A percentile compares a stretch with the other conserved stretches of the same genome.
phyloP scores from a whole-genome alignment of 2,797 vertebrate genomes.

The Basileuterus tristriatus region DNA sequence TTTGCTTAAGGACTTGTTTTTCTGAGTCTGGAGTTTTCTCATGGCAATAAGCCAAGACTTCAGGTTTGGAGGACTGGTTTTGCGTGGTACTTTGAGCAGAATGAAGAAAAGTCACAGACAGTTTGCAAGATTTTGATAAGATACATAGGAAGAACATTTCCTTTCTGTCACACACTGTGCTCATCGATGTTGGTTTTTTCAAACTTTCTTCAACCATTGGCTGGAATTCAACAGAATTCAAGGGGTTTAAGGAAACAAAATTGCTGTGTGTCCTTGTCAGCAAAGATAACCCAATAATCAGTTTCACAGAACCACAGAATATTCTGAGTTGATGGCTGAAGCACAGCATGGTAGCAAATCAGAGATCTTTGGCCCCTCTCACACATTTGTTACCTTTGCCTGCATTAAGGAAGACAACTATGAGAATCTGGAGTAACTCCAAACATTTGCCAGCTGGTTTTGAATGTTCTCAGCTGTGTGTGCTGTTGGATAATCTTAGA shows the following conservation, averaged over 20 bases:
- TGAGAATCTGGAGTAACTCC: slow-evolving; percentile 51
- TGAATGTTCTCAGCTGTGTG: slow-evolving; percentile 66
- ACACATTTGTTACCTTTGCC: slow-evolving; percentile 19
- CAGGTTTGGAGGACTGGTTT: background rate
- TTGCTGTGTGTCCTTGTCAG: background rate
- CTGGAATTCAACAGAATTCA: background rate
- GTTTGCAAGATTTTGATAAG: background rate
- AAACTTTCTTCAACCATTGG: background rate
- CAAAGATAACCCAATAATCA: background rate
- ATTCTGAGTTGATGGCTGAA: background rate
- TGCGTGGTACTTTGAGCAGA: background rate
- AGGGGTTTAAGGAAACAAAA: background rate
- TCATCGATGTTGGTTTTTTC: background rate
- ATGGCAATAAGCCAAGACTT: background rate
- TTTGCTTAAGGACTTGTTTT: slow-evolving; percentile 13
- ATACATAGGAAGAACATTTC: background rate
- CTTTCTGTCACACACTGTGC: background rate
- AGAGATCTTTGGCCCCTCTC: background rate
- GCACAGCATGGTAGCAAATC: background rate
- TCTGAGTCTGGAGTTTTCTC: background rate
- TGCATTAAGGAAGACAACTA: slow-evolving; percentile 15
- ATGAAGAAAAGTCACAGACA: background rate
- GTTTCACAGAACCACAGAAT: background rate
- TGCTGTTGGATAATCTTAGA: slow-evolving; percentile 57
- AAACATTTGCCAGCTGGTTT: slow-evolving; percentile 65